Base-by-base conservation (phyloP, 2,888 invertebrate genomes). In the Augiades crinisus region DNA sequence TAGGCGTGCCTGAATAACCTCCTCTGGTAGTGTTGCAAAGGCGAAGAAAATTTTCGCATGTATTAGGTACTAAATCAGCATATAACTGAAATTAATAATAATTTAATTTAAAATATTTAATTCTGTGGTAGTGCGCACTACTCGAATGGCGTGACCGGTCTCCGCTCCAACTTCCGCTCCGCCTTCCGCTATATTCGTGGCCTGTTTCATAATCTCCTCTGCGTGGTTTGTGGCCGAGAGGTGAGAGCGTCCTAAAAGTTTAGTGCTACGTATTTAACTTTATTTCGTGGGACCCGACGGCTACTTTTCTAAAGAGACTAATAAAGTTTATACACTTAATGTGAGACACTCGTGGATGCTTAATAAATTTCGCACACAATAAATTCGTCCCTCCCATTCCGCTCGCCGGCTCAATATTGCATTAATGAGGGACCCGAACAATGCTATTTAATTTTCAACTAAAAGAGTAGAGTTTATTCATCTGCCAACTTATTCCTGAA, bases 71-170 rank as follows among this genome's bases (percentile, higher is more conserved):
- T 53, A 92, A 63, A 64, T 93, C 92, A 5, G 87, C 71, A 65
- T 91, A 93, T 6, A 93, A 70, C 93, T 93, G 60, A 22, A 80
- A 67, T n/a, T n/a, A n/a, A n/a, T n/a, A n/a, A n/a, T n/a, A n/a
- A n/a, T n/a, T n/a, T n/a, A n/a, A n/a, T n/a, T n/a, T n/a, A n/a
- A n/a, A n/a, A n/a, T n/a, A n/a, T n/a, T n/a, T n/a, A n/a, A n/a
- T n/a, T n/a, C n/a, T n/a, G n/a, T n/a, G n/a, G n/a, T n/a, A n/a
- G n/a, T n/a, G n/a, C n/a, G n/a, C n/a, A n/a, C n/a, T n/a, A n/a
- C n/a, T n/a, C n/a, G n/a, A n/a, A n/a, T n/a, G n/a, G n/a, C n/a
- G n/a, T n/a, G n/a, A n/a, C n/a, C n/a, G n/a, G n/a, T n/a, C n/a
- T n/a, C n/a, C n/a, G n/a, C n/a, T n/a, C n/a, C n/a, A n/a, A n/a